Percentiles rank a stretch among this genome's conserved stretches.
Evolutionary conservation across 2,888 invertebrate species (phyloP).

Genomic region (Epirrita christyi): DNA sequence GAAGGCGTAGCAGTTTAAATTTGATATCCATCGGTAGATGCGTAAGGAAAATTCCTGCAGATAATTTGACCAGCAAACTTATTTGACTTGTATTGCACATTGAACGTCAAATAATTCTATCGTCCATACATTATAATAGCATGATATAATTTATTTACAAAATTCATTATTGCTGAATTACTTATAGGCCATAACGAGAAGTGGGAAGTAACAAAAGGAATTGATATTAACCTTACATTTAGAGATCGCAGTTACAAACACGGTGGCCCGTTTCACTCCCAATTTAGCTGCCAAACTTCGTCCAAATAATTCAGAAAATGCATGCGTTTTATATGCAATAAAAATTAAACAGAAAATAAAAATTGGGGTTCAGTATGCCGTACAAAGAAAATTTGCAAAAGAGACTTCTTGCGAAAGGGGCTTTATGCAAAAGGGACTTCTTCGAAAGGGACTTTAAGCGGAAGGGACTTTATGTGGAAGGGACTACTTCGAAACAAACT

Average conservation of each 20-base stretch:
- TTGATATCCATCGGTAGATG: no score
- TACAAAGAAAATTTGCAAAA: no score
- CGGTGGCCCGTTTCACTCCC: slow-evolving; percentile 3
- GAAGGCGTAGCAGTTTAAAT: neutral
- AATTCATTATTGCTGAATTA: slow-evolving; percentile 34
- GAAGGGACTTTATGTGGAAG: no score
- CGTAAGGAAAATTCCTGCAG: no score
- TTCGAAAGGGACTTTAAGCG: no score
- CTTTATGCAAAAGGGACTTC: no score
- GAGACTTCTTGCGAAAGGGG: no score
- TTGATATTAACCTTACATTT: slow-evolving; percentile 26
- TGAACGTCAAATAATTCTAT: neutral
- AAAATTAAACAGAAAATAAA: no score
- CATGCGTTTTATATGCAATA: neutral
- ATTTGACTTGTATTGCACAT: neutral
- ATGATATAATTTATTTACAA: slow-evolving; percentile 17
- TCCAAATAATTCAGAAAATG: slow-evolving; percentile 8
- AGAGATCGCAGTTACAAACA: slow-evolving; percentile 23
- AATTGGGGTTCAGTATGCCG: no score
- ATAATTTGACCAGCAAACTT: neutral
- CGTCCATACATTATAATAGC: slow-evolving; percentile 10
- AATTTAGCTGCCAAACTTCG: slow-evolving; percentile 5
- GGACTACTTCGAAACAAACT: no score
- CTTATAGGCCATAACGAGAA: slow-evolving; percentile 40
- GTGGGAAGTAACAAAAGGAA: slow-evolving; percentile 34